These are phyloP conservation scores for Heliconius congener DNA, from an alignment of 1,140 invertebrate genomes.

Conservation along the genomic window DNA sequence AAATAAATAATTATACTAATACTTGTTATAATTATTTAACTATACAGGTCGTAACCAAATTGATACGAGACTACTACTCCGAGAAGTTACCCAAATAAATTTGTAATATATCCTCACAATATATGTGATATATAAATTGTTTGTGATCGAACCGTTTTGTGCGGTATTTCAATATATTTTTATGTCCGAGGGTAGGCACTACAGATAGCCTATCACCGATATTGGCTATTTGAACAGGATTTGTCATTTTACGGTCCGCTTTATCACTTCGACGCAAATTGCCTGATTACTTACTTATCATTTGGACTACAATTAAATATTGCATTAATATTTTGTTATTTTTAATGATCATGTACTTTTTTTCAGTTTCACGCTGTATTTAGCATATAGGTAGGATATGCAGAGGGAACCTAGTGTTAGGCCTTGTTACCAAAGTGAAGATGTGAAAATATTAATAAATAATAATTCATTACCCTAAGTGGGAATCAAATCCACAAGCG, in stretches of 20 bases:
- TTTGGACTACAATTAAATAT: conserved; percentile 12
- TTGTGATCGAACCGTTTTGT: conserved; percentile 33
- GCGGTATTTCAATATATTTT: conserved; percentile 39
- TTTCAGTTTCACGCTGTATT: too few relatives aligned
- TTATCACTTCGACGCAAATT: conserved; percentile 32
- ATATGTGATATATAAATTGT: conserved; percentile 31
- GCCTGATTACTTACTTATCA: conserved; percentile 20
- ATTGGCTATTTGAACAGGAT: conserved; percentile 32
- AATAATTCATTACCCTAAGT: too few relatives aligned
- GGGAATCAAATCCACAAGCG: too few relatives aligned
- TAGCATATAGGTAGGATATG: too few relatives aligned
- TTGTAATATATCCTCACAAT: background rate
- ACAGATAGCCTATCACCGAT: conserved; percentile 33
- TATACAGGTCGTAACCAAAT: background rate
- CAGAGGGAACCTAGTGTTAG: too few relatives aligned
- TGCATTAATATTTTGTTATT: background rate
- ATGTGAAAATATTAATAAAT: too few relatives aligned
- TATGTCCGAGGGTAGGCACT: conserved; percentile 35
- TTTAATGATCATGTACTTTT: too few relatives aligned
- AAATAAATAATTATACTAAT: background rate
- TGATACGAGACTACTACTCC: background rate
- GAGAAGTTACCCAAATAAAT: conserved; percentile 19
- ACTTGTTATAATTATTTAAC: too few relatives aligned
- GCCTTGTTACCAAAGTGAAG: too few relatives aligned
- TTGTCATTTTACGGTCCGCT: conserved; percentile 35